Conservation (phyloP, 2,113 vertebrate species). For the Lamprotornis superbus region DNA sequence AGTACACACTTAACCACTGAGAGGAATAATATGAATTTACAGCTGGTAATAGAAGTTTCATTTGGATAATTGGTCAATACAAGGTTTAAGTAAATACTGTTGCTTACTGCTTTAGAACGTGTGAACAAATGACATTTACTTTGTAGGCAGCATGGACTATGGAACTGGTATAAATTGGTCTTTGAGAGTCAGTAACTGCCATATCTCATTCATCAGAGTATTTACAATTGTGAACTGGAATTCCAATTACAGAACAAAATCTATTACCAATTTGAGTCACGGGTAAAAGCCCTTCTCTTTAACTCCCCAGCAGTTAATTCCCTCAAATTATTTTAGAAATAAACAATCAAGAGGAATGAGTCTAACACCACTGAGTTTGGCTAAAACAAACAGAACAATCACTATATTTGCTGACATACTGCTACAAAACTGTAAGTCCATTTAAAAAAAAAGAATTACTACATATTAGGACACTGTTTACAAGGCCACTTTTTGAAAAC, state of each 20-base stretch:
- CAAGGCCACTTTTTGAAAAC: background rate
- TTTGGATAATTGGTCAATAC: slow-evolving; percentile 18
- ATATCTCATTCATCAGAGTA: background rate
- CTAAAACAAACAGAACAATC: background rate
- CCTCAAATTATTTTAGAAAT: background rate
- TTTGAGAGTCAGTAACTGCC: background rate
- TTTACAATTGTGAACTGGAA: background rate
- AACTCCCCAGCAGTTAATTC: background rate
- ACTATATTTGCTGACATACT: background rate
- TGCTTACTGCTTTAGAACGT: background rate
- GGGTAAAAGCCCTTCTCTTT: background rate
- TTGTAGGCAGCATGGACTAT: background rate
- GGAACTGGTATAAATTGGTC: background rate
- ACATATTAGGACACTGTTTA: background rate
- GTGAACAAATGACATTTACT: background rate
- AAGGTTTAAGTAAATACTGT: background rate
- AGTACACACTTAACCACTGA: background rate
- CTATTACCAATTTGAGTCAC: background rate
- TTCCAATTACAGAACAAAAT: slow-evolving; percentile 19
- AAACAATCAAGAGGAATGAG: background rate
- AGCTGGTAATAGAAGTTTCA: background rate
- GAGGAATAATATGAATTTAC: background rate
- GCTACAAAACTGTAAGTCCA: background rate
- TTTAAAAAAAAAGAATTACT: background rate
- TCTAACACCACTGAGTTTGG: background rate